Evolutionary conservation across 2,888 invertebrate species (phyloP).

Genomic region (Philhelius pedissequus): DNA sequence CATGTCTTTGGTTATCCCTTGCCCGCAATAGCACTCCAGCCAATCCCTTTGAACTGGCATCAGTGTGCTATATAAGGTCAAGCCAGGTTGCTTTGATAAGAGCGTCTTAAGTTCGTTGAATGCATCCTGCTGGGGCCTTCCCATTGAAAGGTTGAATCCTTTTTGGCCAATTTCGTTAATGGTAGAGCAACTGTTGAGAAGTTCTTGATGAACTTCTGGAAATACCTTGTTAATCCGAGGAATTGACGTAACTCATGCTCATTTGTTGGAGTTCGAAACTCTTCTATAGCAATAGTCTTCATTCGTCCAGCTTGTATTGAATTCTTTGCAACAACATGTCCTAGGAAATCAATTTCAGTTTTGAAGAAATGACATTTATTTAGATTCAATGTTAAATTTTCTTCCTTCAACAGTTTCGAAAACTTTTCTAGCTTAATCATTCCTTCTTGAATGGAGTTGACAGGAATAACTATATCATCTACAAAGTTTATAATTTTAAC

Average conservation of each 20-base stretch:
- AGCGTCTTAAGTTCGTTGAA: background rate
- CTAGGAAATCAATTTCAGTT: constrained; percentile 29
- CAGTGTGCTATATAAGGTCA: background rate
- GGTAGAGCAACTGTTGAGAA: background rate
- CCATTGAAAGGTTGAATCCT: background rate
- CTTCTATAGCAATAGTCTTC: constrained; percentile 24
- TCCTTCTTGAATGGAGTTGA: constrained; percentile 14
- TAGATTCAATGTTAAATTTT: constrained; percentile 30
- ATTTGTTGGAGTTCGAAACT: constrained; percentile 49
- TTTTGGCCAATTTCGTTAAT: background rate
- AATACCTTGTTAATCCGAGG: background rate
- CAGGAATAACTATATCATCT: constrained; percentile 41
- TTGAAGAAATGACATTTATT: constrained; percentile 38
- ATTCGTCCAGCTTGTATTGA: constrained; percentile 67
- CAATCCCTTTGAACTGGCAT: background rate
- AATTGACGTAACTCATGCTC: background rate
- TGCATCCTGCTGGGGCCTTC: background rate
- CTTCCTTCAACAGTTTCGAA: background rate
- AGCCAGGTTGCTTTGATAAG: background rate
- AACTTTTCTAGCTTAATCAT: constrained; percentile 16
- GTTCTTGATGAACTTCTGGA: background rate
- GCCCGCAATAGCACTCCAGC: background rate
- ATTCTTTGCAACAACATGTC: constrained; percentile 59
- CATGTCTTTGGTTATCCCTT: background rate
- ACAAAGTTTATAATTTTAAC: too few relatives aligned